Conservation (phyloP, 2,888 invertebrate species). For the Dasypogon diadema region DNA sequence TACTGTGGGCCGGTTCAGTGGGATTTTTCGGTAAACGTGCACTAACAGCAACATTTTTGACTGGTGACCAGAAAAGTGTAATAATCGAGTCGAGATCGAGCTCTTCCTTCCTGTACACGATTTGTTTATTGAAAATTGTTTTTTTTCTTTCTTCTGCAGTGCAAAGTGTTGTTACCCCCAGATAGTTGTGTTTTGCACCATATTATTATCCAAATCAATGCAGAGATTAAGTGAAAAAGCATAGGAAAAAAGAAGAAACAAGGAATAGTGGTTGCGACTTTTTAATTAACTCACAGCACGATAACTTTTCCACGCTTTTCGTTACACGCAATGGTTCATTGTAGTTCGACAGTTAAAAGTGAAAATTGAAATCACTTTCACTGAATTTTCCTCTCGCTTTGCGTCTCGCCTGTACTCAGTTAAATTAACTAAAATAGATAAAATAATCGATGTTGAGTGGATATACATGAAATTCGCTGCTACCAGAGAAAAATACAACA, state of each 20-base stretch:
- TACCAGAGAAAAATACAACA: neutral
- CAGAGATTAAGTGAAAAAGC: neutral
- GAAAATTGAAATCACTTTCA: slow-evolving; percentile 51
- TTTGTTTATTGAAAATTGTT: neutral
- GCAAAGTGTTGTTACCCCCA: neutral
- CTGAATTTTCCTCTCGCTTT: slow-evolving; percentile 46
- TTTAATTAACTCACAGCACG: slow-evolving; percentile 45
- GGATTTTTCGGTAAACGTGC: neutral
- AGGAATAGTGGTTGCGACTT: slow-evolving; percentile 29
- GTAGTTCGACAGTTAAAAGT: slow-evolving; percentile 49
- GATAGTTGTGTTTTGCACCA: neutral
- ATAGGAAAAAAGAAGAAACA: slow-evolving; percentile 19
- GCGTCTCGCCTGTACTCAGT: slow-evolving; percentile 9
- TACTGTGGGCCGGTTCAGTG: neutral
- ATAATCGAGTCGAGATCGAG: slow-evolving; percentile 16
- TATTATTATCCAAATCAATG: neutral
- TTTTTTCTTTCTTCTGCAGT: neutral
- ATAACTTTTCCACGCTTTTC: slow-evolving; percentile 48
- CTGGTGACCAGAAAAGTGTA: slow-evolving; percentile 28
- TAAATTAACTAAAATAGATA: slow-evolving; percentile 41
- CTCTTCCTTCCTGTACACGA: slow-evolving; percentile 24
- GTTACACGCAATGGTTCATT: slow-evolving; percentile 50
- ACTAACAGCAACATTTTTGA: neutral
- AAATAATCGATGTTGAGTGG: neutral
- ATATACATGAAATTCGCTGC: neutral